Conservation (phyloP, 2,888 invertebrate genomes). For the Cerastis leucographa region DNA sequence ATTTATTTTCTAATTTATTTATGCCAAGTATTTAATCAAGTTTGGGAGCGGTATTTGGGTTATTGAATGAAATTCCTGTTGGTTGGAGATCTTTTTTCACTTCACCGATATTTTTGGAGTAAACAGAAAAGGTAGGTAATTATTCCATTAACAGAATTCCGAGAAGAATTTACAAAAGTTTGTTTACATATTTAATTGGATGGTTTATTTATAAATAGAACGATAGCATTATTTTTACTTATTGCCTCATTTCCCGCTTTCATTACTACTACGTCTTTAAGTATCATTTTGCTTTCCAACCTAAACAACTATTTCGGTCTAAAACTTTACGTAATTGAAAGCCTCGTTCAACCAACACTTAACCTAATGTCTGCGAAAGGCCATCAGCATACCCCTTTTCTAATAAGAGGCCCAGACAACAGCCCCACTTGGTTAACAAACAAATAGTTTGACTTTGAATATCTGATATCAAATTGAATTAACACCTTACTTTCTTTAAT, state of each 20-base stretch:
- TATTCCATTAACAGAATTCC: constrained; percentile 3
- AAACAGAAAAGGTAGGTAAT: background rate
- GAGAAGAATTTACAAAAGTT: background rate
- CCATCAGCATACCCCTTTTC: background rate
- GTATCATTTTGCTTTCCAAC: background rate
- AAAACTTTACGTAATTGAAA: constrained; percentile 20
- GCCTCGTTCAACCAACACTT: background rate
- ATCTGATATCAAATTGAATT: constrained; percentile 15
- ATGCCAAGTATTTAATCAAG: constrained; percentile 59
- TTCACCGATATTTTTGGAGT: constrained; percentile 4
- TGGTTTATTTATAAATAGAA: constrained; percentile 3
- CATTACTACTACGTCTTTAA: background rate
- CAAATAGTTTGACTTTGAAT: background rate
- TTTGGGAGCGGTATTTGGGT: constrained; percentile 39
- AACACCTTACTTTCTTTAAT: background rate
- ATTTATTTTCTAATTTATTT: constrained; percentile 57
- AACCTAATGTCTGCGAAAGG: background rate
- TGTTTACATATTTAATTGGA: background rate
- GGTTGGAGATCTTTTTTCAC: constrained; percentile 25
- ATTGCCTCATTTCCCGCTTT: background rate
- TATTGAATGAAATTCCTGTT: constrained; percentile 45
- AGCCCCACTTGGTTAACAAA: background rate
- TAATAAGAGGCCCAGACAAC: background rate
- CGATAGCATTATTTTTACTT: background rate
- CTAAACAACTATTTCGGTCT: background rate